A percentile compares a stretch with the other conserved stretches of the same genome.
phyloP scores from a whole-genome alignment of 2,888 invertebrate genomes.

The Petrolisthes cinctipes region DNA sequence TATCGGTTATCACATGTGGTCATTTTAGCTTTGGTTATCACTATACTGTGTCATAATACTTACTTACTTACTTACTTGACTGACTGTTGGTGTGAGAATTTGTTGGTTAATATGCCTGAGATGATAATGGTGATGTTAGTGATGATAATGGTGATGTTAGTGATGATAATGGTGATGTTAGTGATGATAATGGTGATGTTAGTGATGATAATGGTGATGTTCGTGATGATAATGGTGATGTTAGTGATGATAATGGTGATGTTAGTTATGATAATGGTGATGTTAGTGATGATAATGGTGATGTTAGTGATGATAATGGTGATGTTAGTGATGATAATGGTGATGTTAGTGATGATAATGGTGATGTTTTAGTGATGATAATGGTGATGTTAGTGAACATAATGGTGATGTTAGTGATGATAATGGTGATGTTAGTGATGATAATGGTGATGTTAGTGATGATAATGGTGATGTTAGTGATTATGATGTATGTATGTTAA shows the following conservation, averaged over 20 bases:
- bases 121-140: background rate
- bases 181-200: no score
- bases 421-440: background rate
- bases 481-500: no score
- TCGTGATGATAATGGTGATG: no score
- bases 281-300: conserved; percentile 1
- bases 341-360: background rate
- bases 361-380: no score
- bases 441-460: background rate
- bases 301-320: background rate
- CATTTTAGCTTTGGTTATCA: no score
- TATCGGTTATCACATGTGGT: no score
- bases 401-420: no score
- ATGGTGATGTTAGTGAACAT: background rate
- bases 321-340: background rate
- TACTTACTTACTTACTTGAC: no score
- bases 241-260: background rate
- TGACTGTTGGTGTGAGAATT: no score
- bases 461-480: no score
- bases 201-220: background rate
- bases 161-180: background rate
- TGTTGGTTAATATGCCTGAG: background rate
- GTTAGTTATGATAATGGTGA: no score
- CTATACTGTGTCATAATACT: no score
- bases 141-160: background rate